Percentiles rank a stretch among this genome's conserved stretches.
Conservation (phyloP, 2,888 invertebrate species). For the Pharmacophagus antenor region DNA sequence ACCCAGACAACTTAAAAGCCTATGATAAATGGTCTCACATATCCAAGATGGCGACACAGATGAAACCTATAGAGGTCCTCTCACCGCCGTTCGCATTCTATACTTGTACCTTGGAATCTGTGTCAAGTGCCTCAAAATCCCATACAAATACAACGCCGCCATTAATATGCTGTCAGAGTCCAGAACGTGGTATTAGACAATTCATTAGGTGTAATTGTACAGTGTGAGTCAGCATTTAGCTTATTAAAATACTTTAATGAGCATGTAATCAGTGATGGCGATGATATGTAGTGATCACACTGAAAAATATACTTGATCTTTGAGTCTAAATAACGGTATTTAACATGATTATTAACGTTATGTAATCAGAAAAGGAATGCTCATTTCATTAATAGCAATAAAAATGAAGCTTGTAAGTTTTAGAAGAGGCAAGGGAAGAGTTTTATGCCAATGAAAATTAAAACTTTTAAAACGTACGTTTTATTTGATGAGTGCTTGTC, state of each 20-base stretch:
- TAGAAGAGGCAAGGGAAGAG: too few species aligned
- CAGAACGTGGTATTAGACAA: slow-evolving; percentile 66
- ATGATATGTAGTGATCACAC: slow-evolving; percentile 15
- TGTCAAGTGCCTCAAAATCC: slow-evolving; percentile 41
- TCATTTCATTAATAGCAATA: too few species aligned
- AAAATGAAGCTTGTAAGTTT: too few species aligned
- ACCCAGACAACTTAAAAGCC: neutral
- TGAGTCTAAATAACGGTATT: neutral
- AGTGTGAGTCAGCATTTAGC: slow-evolving; percentile 60
- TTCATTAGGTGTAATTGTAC: slow-evolving; percentile 75
- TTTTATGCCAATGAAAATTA: too few species aligned
- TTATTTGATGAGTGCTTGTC: too few species aligned
- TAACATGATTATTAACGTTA: too few species aligned
- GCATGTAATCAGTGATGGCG: slow-evolving; percentile 32
- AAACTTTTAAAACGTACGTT: too few species aligned
- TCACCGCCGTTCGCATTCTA: slow-evolving; percentile 33
- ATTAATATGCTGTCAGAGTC: slow-evolving; percentile 63
- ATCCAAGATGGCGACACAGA: slow-evolving; percentile 33
- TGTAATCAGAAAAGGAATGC: too few species aligned
- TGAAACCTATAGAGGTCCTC: slow-evolving; percentile 37
- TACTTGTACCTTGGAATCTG: slow-evolving; percentile 29
- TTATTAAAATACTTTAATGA: slow-evolving; percentile 39
- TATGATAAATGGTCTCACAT: slow-evolving; percentile 27
- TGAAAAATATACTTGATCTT: neutral
- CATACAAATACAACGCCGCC: slow-evolving; percentile 38